These are phyloP conservation scores for Temnothorax rugatulus DNA, from an alignment of 2,888 invertebrate species.

Conservation along the genomic window DNA sequence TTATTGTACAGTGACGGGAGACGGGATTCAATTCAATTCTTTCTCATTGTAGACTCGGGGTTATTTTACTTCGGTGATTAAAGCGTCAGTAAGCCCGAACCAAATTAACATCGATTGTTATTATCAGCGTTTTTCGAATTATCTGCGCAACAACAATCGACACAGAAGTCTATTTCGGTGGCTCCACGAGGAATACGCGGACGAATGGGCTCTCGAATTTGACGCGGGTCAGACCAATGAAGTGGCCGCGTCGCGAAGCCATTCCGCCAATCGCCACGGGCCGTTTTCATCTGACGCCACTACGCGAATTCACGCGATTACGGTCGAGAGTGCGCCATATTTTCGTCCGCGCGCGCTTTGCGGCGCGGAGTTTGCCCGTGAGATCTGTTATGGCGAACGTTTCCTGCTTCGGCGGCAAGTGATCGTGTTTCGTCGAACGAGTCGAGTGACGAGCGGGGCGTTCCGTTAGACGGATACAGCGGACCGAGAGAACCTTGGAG, in stretches of 20 bases:
- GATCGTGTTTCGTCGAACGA: not conserved
- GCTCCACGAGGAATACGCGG: not conserved
- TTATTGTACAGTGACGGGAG: not conserved
- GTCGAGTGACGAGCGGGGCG: not conserved
- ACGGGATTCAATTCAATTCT: not conserved
- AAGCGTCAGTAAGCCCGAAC: too few species aligned
- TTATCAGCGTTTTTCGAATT: not conserved
- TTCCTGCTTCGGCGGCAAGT: not conserved
- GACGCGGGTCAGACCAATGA: not conserved
- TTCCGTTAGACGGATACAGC: not conserved
- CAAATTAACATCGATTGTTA: not conserved
- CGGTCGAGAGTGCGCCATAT: slow-evolving; percentile 23
- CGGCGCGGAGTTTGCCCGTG: not conserved
- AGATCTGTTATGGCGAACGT: not conserved
- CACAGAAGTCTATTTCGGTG: not conserved
- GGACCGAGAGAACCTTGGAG: too few species aligned
- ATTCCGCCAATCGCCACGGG: not conserved
- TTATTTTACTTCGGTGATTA: too few species aligned
- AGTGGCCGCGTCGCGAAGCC: not conserved
- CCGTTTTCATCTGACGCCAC: not conserved
- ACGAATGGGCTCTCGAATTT: not conserved
- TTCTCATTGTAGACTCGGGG: not conserved
- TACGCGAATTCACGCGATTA: not conserved
- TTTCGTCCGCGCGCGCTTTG: slow-evolving; percentile 7
- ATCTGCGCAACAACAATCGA: not conserved